Conservation (phyloP, 2,888 invertebrate species). For the Agrotis segetum region DNA sequence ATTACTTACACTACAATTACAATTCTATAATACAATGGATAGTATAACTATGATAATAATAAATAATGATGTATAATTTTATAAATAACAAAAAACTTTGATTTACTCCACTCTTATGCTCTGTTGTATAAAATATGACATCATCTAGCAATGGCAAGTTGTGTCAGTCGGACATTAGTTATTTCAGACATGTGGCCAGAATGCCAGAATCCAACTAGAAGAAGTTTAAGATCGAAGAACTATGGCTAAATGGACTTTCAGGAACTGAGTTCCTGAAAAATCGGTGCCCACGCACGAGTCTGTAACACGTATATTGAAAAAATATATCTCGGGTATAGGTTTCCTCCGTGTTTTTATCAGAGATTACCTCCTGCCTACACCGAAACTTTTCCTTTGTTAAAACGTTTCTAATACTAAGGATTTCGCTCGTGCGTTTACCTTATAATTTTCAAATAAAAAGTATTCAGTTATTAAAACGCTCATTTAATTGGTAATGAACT, state of each 20-base stretch:
- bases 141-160: not conserved
- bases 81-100: not conserved
- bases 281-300: no score
- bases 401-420: no score
- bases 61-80: conserved; percentile 12
- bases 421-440: no score
- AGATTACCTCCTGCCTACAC: no score
- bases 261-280: no score
- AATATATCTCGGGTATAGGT: no score
- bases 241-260: no score
- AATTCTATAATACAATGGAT: conserved; percentile 20
- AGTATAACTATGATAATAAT: not conserved
- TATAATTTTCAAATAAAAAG: not conserved
- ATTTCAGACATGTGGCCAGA: conserved; percentile 7
- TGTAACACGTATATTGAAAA: no score
- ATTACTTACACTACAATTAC: conserved; percentile 19
- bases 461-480: not conserved
- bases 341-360: no score
- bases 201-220: not conserved
- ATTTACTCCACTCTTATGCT: not conserved
- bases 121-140: conserved; percentile 17
- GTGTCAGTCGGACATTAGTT: conserved; percentile 17
- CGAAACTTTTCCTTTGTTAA: no score
- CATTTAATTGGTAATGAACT: no score
- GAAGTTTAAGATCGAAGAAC: not conserved